These are phyloP conservation scores for Eurois occulta DNA, from an alignment of 2,888 invertebrate genomes.

Conservation along the genomic window DNA sequence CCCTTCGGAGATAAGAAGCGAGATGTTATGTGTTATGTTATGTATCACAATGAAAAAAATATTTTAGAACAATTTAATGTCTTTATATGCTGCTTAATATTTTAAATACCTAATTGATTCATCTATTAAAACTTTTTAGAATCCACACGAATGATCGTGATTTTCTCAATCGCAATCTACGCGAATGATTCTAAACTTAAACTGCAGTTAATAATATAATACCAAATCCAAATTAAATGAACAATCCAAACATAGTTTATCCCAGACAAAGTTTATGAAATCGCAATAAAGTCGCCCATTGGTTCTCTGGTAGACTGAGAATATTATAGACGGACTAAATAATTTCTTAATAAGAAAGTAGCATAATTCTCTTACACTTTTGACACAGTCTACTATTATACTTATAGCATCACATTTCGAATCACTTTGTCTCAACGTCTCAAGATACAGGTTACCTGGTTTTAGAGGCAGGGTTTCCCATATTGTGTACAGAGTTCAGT, in stretches of 20 bases:
- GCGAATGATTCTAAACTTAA: neutral
- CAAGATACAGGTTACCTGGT: no score
- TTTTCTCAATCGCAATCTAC: neutral
- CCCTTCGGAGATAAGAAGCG: neutral
- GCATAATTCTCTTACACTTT: neutral
- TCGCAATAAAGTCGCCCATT: neutral
- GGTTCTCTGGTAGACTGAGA: neutral
- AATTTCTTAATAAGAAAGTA: neutral
- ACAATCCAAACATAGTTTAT: neutral
- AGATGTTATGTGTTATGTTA: neutral
- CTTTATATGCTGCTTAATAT: neutral
- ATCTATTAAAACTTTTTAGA: neutral
- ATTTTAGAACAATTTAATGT: neutral
- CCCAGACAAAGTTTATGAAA: slow-evolving; percentile 7
- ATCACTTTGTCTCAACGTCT: no score
- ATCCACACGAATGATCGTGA: neutral
- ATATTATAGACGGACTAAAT: neutral
- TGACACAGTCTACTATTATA: no score
- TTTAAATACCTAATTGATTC: neutral
- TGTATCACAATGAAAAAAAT: neutral
- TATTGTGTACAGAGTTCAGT: no score
- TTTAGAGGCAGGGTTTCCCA: no score
- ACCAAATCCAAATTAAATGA: neutral
- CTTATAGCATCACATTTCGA: no score
- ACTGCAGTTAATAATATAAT: neutral